phyloP scores from a whole-genome alignment of 2,113 vertebrate species.

The rat (Rattus norvegicus) region DNA sequence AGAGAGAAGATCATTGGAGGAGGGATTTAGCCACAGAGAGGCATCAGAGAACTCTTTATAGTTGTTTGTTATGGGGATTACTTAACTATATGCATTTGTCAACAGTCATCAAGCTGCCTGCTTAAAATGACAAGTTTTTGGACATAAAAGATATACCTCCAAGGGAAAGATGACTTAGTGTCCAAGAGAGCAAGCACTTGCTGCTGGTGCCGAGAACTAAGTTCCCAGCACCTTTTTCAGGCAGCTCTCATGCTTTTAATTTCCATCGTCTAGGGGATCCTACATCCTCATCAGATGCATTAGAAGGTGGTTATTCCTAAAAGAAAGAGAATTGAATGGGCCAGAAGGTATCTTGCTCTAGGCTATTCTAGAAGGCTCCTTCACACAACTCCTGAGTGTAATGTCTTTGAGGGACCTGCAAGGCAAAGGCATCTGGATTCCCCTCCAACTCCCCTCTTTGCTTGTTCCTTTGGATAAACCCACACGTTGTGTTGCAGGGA shows the following conservation, averaged over 20 bases:
- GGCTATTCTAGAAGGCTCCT: constrained; percentile 38
- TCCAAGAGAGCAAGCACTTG: not conserved
- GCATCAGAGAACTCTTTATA: not conserved
- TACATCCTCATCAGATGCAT: not conserved
- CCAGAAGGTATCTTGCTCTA: not conserved
- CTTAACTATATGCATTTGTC: not conserved
- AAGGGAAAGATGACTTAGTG: not conserved
- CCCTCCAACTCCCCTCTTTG: not conserved
- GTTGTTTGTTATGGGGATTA: not conserved
- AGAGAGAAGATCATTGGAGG: not conserved
- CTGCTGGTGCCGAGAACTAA: too few relatives aligned
- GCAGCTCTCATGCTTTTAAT: too few relatives aligned
- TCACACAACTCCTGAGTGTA: not conserved
- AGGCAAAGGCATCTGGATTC: not conserved
- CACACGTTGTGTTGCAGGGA: not conserved
- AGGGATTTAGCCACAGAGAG: not conserved
- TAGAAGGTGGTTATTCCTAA: constrained; percentile 15
- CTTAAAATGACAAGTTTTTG: not conserved
- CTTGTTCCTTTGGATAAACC: not conserved
- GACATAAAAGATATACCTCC: not conserved
- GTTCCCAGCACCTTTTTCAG: too few relatives aligned
- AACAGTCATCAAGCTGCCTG: not conserved
- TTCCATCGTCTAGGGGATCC: not conserved
- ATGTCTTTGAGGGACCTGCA: constrained; percentile 31
- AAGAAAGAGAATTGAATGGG: constrained; percentile 32